A percentile compares a stretch with the other conserved stretches of the same genome.
phyloP scores from a whole-genome alignment of 2,113 vertebrate species.

The Sapayoa aenigma region DNA sequence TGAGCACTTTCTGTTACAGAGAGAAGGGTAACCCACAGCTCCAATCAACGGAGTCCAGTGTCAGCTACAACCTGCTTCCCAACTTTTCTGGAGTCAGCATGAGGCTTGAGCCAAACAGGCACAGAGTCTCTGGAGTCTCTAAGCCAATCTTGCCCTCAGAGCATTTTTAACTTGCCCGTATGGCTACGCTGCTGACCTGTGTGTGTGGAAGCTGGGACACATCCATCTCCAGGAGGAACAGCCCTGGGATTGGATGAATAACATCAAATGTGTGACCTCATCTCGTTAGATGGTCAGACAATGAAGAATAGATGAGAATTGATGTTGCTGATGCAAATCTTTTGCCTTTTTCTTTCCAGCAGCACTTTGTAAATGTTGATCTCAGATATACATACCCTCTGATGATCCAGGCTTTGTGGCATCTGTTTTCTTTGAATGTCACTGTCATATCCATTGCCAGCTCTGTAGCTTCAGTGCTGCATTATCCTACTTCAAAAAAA shows the following conservation, averaged over 20 bases:
- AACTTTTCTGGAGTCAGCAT: not conserved
- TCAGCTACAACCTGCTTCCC: not conserved
- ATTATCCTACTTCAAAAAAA: not conserved
- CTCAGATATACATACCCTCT: not conserved
- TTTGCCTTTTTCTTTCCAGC: not conserved
- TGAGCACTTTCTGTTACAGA: not conserved
- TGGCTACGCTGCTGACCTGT: rapidly evolving
- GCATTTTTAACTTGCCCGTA: not conserved
- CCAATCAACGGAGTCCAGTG: not conserved
- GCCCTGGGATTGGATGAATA: not conserved
- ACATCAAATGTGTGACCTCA: not conserved
- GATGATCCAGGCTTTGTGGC: not conserved
- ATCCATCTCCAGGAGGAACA: not conserved
- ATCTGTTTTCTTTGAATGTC: conserved; percentile 13
- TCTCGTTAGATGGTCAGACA: not conserved
- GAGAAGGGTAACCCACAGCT: not conserved
- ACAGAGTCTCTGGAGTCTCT: not conserved
- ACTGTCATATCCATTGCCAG: not conserved
- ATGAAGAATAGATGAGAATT: not conserved
- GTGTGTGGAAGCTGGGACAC: not conserved
- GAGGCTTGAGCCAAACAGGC: not conserved
- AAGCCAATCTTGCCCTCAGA: not conserved
- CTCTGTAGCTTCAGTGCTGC: not conserved
- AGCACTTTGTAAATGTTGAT: not conserved
- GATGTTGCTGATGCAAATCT: not conserved